Percentiles rank a stretch among this genome's conserved stretches.
Conservation (phyloP, 2,113 vertebrate genomes). For the Microcebus tavaratra region DNA sequence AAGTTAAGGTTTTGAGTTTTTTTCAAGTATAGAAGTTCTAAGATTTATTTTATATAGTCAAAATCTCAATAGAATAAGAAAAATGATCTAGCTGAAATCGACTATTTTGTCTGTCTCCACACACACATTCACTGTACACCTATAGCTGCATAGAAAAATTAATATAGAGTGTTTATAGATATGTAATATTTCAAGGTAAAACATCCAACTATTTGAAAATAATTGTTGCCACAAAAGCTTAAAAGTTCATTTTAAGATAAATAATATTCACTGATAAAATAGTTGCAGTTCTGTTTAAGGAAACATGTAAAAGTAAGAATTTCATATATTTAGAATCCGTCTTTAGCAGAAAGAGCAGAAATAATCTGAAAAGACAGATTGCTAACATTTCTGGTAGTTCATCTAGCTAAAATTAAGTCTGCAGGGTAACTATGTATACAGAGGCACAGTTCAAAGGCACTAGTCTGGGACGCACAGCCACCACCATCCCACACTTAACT, state of each 20-base stretch:
- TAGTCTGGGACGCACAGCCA: neutral
- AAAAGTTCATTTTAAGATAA: conserved; percentile 37
- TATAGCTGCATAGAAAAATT: neutral
- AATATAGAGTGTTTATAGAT: neutral
- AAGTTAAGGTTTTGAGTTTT: conserved; percentile 10
- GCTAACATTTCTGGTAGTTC: conserved; percentile 60
- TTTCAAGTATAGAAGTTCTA: conserved; percentile 36
- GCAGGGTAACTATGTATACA: neutral
- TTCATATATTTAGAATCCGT: conserved; percentile 39
- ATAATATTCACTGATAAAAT: conserved; percentile 49
- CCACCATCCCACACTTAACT: conserved; percentile 29
- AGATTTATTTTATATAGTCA: conserved; percentile 30
- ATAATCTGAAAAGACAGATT: conserved; percentile 64
- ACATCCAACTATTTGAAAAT: conserved; percentile 49
- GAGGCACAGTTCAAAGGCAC: conserved; percentile 45
- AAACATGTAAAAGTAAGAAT: conserved; percentile 53
- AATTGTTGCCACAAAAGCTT: conserved; percentile 27
- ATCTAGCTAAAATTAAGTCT: conserved; percentile 66
- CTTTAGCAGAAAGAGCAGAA: conserved; percentile 61
- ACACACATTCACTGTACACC: neutral
- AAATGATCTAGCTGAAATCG: neutral
- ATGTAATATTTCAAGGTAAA: conserved; percentile 37
- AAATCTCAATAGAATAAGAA: conserved; percentile 19
- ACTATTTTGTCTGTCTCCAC: neutral
- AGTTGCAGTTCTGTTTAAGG: conserved; percentile 40